These are phyloP conservation scores for Agriotes lineatus DNA, from an alignment of 2,888 invertebrate genomes.

Conservation along the genomic window DNA sequence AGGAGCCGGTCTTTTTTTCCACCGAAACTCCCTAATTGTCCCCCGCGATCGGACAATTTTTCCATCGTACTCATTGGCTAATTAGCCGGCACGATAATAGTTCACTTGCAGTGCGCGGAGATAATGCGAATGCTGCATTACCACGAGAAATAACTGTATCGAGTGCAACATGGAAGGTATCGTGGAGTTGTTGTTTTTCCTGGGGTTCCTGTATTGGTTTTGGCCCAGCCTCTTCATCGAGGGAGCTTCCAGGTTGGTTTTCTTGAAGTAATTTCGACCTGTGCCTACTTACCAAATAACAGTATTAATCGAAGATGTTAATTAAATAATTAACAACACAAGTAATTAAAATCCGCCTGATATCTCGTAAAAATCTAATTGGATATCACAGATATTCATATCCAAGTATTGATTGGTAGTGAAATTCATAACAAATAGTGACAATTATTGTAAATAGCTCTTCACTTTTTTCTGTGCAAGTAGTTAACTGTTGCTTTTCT, in stretches of 20 bases:
- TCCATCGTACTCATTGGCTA: conserved; percentile 21
- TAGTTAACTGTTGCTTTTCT: no score
- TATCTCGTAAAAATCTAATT: no score
- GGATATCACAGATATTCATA: no score
- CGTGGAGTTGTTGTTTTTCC: conserved; percentile 58
- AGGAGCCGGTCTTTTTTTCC: conserved; percentile 2
- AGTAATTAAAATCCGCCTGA: no score
- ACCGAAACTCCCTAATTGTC: neutral
- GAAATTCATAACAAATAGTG: no score
- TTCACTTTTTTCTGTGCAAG: no score
- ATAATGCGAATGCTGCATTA: conserved; percentile 12
- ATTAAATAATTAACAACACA: no score
- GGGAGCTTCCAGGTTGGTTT: conserved; percentile 57
- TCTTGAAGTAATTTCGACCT: no score
- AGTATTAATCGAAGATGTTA: no score
- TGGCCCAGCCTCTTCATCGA: conserved; percentile 59
- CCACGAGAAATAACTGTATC: neutral
- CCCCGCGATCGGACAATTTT: conserved; percentile 27
- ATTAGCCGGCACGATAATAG: conserved; percentile 19
- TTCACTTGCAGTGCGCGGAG: neutral
- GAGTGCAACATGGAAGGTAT: conserved; percentile 56
- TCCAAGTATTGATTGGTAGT: no score
- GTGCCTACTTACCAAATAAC: no score
- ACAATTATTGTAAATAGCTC: no score
- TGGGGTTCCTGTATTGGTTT: conserved; percentile 59